Percentiles rank a stretch among this genome's conserved stretches.
Conservation (phyloP, 2,888 invertebrate genomes). For the Drosophila anomelani region DNA sequence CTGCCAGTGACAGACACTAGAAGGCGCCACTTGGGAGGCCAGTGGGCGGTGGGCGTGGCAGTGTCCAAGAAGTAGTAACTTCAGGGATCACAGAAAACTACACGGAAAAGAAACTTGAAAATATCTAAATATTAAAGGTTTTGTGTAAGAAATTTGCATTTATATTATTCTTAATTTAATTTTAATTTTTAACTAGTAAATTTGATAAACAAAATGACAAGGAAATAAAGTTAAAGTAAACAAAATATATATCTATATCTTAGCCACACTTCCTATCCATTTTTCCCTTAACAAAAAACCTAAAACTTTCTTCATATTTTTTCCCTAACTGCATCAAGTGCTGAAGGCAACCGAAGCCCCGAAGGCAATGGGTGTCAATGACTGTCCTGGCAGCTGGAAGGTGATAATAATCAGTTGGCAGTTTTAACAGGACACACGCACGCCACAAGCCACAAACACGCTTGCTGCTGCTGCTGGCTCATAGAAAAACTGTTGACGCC, state of each 20-base stretch:
- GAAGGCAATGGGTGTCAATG: slow-evolving; percentile 70
- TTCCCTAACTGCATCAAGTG: neutral
- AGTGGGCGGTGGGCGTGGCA: slow-evolving; percentile 35
- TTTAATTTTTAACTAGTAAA: neutral
- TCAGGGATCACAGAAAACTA: slow-evolving; percentile 3
- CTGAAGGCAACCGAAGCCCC: slow-evolving; percentile 2
- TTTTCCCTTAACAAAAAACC: neutral
- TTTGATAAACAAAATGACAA: neutral
- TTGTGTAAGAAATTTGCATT: neutral
- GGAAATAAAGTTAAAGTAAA: neutral
- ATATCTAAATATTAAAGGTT: too few relatives aligned
- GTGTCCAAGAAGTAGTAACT: slow-evolving; percentile 19
- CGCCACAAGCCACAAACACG: slow-evolving; percentile 51
- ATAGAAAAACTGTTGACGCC: slow-evolving; percentile 48
- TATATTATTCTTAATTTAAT: neutral
- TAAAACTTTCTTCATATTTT: neutral
- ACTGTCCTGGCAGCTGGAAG: slow-evolving; percentile 58
- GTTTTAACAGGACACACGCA: slow-evolving; percentile 73
- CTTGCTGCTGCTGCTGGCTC: slow-evolving; percentile 16
- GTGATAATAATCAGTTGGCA: slow-evolving; percentile 78
- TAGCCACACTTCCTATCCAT: too few relatives aligned
- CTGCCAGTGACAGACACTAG: slow-evolving; percentile 49
- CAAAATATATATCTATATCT: too few relatives aligned
- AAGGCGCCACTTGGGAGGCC: slow-evolving; percentile 30
- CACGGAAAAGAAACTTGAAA: neutral